Evolutionary conservation across 2,888 invertebrate species (phyloP).

Genomic region (Ormyrus rosae): DNA sequence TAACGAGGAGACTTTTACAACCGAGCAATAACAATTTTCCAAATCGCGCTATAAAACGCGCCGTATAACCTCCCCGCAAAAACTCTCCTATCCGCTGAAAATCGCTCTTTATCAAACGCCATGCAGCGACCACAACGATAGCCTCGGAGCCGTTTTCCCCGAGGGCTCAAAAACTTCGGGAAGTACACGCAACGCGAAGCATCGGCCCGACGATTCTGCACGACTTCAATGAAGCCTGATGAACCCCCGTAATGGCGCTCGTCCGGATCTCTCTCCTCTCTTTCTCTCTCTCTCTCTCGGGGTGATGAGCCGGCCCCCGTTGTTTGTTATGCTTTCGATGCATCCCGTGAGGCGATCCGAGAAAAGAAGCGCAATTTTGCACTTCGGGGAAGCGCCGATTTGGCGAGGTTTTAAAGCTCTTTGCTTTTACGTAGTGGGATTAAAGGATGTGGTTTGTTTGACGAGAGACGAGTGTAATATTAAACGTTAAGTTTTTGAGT

Average conservation of each 20-base stretch:
- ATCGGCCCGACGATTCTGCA: conserved; percentile 20
- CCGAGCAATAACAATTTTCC: no score
- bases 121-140: no score
- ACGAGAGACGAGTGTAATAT: no score
- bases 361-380: conserved; percentile 13
- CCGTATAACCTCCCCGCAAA: no score
- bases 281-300: neutral
- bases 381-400: neutral
- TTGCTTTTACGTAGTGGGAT: no score
- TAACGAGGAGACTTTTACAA: no score
- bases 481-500: no score
- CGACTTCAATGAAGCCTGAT: conserved; percentile 55
- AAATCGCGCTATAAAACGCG: no score
- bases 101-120: no score
- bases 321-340: conserved; percentile 45
- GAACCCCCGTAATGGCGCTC: conserved; percentile 52
- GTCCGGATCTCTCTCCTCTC: conserved; percentile 41
- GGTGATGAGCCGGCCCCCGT: conserved; percentile 11
- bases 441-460: no score
- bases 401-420: no score
- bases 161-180: neutral
- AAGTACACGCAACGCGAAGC: conserved; percentile 9
- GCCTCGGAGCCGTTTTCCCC: neutral
- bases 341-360: neutral
- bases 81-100: no score